Base-by-base conservation (phyloP, 2,888 invertebrate genomes). In the Aleiodes alternator region DNA sequence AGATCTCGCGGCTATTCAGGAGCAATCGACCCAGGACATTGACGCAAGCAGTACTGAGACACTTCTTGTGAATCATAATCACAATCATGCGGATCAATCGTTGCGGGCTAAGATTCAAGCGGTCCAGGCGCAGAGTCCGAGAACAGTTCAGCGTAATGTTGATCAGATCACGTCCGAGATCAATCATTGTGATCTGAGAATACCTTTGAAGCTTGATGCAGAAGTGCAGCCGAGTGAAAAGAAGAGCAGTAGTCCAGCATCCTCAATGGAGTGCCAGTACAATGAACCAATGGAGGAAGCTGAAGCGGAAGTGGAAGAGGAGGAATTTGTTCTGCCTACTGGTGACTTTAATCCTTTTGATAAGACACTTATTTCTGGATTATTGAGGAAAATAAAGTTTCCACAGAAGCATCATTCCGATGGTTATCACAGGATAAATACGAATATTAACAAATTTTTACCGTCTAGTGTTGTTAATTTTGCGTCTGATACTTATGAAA, bases 301-400 rank as follows among this genome's bases (percentile, higher is more conserved):
- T n/a, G 87, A 88, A 38, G 87, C 87, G 68, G 80, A 87, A 78
- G 83, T 84, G 12, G 87, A 88, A 38, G 88, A 88, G 50, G 86
- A 87, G 69, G 82, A 80, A 53, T 89, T 87, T 57, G 82, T 86
- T 48, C 78, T 88, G 43, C 86, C 89, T 12, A 83, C 82, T 1
- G 88, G 87, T 12, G 86, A 88, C 68, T 86, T 95, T 50, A 95
- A 98, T 92, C 98, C 98, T 0, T 98, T 97, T 87, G 95, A 94
- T 87, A 92, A 92, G 70, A 92, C 93, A 69, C 90, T 96, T 38
- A 92, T 95, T 64, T 90, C 92, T 55, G 92, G 93, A 4, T 91
- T 97, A 76, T 90, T 97, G 82, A 92, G 93, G 75, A 93, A 93
- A 82, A 93, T 95, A 8, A 93, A 93, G 81, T 96, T 96, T 84